These are phyloP conservation scores for Agelastica alni DNA, from an alignment of 2,888 invertebrate species.

Conservation along the genomic window DNA sequence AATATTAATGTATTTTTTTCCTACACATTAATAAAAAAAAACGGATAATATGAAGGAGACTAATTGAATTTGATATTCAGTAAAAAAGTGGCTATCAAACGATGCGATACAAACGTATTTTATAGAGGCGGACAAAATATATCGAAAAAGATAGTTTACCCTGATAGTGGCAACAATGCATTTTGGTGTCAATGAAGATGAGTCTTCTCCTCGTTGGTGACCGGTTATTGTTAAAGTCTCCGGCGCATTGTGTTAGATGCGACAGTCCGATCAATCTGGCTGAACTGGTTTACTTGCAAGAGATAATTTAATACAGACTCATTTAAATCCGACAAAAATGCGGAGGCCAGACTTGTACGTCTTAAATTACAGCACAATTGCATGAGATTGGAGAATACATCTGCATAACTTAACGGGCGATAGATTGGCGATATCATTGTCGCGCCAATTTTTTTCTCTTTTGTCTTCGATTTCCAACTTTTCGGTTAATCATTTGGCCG, in stretches of 20 bases:
- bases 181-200: constrained; percentile 33
- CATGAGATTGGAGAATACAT: constrained; percentile 57
- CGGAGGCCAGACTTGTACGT: constrained; percentile 51
- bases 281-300: constrained; percentile 50
- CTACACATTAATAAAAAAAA: no score
- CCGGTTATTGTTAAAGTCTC: constrained; percentile 40
- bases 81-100: no score
- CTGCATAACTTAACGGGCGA: constrained; percentile 55
- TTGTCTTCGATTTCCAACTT: constrained; percentile 1
- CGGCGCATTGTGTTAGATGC: constrained; percentile 46
- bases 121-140: no score
- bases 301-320: constrained; percentile 55
- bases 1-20: no score
- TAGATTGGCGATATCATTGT: constrained; percentile 53
- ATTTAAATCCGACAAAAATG: constrained; percentile 55
- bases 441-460: constrained; percentile 36
- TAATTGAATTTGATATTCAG: no score
- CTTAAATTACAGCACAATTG: constrained; percentile 58
- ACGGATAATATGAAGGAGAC: no score
- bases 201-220: constrained; percentile 30
- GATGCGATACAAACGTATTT: neutral
- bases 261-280: constrained; percentile 49
- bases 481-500: no score
- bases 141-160: no score
- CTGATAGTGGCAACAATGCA: constrained; percentile 10